A percentile compares a stretch with the other conserved stretches of the same genome.
phyloP scores from a whole-genome alignment of 2,113 vertebrate species.

The Bagarius yarrelli region DNA sequence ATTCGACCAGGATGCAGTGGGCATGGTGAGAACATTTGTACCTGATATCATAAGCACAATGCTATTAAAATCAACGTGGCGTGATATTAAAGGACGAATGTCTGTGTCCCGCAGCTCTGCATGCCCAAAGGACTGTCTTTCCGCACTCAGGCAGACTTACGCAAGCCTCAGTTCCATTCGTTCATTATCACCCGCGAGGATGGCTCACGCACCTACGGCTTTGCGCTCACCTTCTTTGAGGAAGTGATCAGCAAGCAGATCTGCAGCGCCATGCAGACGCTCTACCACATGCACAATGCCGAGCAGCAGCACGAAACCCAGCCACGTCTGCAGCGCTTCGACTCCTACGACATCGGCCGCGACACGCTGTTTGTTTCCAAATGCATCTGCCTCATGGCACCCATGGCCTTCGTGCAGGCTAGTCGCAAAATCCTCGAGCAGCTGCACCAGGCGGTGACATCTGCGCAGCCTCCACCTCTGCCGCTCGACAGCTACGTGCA shows the following conservation, averaged over 20 bases:
- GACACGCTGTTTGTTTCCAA: conserved; percentile 97
- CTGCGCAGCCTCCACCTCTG: conserved; percentile 88
- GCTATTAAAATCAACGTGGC: neutral
- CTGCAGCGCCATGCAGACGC: conserved; percentile 98
- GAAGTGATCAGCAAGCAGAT: conserved; percentile 99
- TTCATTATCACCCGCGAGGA: conserved; percentile 98
- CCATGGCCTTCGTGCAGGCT: conserved; percentile 95
- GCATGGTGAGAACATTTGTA: conserved; percentile 81
- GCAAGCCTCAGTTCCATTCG: conserved; percentile 93
- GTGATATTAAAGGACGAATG: neutral
- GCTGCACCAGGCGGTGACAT: conserved; percentile 90
- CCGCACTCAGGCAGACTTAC: conserved; percentile 89
- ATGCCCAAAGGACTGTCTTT: conserved; percentile 98
- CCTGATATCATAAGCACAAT: neutral
- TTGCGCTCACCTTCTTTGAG: conserved; percentile 96
- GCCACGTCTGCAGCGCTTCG: conserved; percentile 90
- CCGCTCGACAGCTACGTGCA: conserved; percentile 98
- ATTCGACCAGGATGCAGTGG: conserved; percentile 98
- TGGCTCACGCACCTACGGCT: conserved; percentile 95
- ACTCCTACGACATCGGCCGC: conserved; percentile 96
- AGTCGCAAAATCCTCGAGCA: conserved; percentile 89
- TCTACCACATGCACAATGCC: conserved; percentile 99
- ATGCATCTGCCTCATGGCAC: conserved; percentile 95
- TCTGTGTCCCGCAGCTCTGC: conserved; percentile 80
- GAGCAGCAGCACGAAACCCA: conserved; percentile 80